Evolutionary conservation across 1,140 invertebrate species (phyloP).

Genomic region (Phenacoccus solenopsis): DNA sequence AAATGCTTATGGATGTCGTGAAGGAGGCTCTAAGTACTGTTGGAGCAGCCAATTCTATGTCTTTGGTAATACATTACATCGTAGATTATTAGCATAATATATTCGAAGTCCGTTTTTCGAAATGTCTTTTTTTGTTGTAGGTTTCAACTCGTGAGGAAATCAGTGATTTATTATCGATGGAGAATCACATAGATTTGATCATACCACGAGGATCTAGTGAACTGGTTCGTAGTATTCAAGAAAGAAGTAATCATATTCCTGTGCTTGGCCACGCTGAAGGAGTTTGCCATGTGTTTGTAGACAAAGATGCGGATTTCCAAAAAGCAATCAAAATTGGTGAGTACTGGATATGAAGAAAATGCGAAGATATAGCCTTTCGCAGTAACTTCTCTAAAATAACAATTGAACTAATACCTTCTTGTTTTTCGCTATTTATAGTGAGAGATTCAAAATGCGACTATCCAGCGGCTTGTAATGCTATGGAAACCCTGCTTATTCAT

Average conservation of each 20-base stretch:
- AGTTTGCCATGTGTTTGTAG: constrained; percentile 93
- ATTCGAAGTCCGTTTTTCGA: too few species aligned
- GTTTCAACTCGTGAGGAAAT: constrained; percentile 90
- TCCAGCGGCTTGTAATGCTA: constrained; percentile 96
- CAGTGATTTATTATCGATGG: constrained; percentile 78
- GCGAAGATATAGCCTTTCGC: too few species aligned
- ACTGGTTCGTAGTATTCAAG: constrained; percentile 77
- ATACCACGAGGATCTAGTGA: constrained; percentile 93
- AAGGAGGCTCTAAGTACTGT: constrained; percentile 73
- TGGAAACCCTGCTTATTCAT: constrained; percentile 94
- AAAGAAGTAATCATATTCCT: constrained; percentile 85
- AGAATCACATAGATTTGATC: constrained; percentile 90
- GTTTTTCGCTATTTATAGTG: constrained; percentile 39
- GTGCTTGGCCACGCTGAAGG: constrained; percentile 97
- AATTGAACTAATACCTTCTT: too few species aligned
- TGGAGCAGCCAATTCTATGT: constrained; percentile 71
- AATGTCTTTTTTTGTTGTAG: constrained; percentile 32
- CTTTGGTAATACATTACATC: constrained; percentile 46
- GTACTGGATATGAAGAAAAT: too few species aligned
- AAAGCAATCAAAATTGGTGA: constrained; percentile 76
- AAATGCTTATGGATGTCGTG: constrained; percentile 82
- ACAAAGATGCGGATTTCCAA: constrained; percentile 70
- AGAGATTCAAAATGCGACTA: constrained; percentile 97
- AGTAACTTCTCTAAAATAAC: too few species aligned
- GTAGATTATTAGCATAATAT: too few species aligned